phyloP scores from a whole-genome alignment of 2,113 vertebrate species.

The Leptocoma aspasia region DNA sequence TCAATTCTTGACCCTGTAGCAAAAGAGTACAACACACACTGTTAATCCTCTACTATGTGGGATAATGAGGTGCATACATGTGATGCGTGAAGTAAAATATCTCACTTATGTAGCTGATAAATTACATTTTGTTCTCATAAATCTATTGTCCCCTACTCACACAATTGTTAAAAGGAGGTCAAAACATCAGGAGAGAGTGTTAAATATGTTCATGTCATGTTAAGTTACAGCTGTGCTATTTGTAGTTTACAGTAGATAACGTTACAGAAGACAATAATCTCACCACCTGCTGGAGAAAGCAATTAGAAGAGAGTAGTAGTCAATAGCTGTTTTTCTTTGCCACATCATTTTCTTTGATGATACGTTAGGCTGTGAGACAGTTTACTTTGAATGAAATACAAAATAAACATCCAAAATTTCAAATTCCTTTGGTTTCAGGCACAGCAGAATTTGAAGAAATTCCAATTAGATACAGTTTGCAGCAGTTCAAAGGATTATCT shows the following conservation, averaged over 20 bases:
- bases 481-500: neutral
- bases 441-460: conserved; percentile 15
- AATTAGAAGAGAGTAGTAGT: conserved; percentile 47
- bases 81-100: neutral
- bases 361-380: neutral
- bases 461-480: neutral
- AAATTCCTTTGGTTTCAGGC: conserved; percentile 14
- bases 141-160: neutral
- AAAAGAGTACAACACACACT: neutral
- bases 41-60: neutral
- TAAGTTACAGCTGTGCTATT: conserved; percentile 51
- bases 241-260: conserved; percentile 45
- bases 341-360: conserved; percentile 13
- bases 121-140: neutral
- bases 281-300: conserved; percentile 61
- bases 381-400: neutral
- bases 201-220: conserved; percentile 44
- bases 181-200: conserved; percentile 21
- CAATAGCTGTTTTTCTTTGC: conserved; percentile 15
- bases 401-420: conserved; percentile 27
- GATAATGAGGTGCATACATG: neutral
- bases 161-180: conserved; percentile 11
- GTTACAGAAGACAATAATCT: conserved; percentile 59
- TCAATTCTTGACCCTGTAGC: neutral
- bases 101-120: neutral